Percentiles rank a stretch among this genome's conserved stretches.
Conservation (phyloP, 2,888 invertebrate genomes). For the Amiota communis region DNA sequence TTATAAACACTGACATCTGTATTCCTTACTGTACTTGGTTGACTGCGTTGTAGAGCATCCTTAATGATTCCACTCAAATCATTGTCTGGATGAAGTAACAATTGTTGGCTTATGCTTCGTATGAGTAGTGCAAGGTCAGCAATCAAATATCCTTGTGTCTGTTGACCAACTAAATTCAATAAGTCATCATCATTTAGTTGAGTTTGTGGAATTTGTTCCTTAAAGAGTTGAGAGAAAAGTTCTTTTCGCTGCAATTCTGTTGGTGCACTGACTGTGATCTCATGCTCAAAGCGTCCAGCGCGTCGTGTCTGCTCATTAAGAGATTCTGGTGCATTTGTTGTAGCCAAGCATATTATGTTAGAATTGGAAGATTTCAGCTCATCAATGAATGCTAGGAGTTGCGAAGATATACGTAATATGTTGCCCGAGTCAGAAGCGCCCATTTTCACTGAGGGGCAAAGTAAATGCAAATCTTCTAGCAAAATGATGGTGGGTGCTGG, state of each 20-base stretch:
- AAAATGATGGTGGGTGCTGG: conserved; percentile 71
- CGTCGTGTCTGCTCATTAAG: conserved; percentile 74
- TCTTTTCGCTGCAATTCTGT: conserved; percentile 71
- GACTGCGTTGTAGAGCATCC: conserved; percentile 44
- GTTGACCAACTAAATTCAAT: conserved; percentile 64
- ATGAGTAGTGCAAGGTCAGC: conserved; percentile 75
- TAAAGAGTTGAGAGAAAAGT: conserved; percentile 70
- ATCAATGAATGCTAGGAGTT: conserved; percentile 75
- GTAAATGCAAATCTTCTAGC: conserved; percentile 73
- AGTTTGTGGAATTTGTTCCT: conserved; percentile 32
- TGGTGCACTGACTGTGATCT: conserved; percentile 75
- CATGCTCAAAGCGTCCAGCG: conserved; percentile 76
- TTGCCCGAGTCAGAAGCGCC: conserved; percentile 62
- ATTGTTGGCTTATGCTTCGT: conserved; percentile 65
- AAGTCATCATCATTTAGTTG: conserved; percentile 52
- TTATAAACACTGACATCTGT: conserved; percentile 73
- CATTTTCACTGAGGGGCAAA: conserved; percentile 71
- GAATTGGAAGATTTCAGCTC: conserved; percentile 60
- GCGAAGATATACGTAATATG: conserved; percentile 71
- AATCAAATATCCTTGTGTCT: conserved; percentile 77
- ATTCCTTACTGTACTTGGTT: conserved; percentile 73
- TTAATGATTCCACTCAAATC: conserved; percentile 39
- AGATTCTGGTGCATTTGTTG: conserved; percentile 74
- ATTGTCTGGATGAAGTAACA: conserved; percentile 37
- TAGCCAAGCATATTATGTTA: conserved; percentile 75